Conservation (phyloP, 2,888 invertebrate species). For the Macropis europaea region DNA sequence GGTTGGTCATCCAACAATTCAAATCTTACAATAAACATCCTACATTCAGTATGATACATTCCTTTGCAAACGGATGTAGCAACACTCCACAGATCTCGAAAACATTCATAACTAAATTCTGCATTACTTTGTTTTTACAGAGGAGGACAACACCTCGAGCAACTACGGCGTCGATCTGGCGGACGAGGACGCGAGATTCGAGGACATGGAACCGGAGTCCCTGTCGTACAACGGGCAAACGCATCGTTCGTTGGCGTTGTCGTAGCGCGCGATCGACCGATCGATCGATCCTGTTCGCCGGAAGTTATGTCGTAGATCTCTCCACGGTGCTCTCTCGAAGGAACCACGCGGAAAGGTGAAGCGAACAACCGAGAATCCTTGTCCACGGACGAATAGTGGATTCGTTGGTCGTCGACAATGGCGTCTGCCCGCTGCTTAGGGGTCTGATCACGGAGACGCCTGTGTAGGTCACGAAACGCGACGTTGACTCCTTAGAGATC, state of each 20-base stretch:
- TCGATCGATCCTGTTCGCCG: slow-evolving; percentile 24
- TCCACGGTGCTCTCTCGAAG: slow-evolving; percentile 3
- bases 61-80: too few relatives aligned
- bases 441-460: background rate
- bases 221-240: slow-evolving; percentile 65
- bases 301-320: slow-evolving; percentile 28
- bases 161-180: slow-evolving; percentile 74
- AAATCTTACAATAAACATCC: too few relatives aligned
- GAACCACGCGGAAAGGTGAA: background rate
- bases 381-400: background rate
- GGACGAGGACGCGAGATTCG: slow-evolving; percentile 68
- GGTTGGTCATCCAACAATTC: too few relatives aligned
- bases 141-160: slow-evolving; percentile 74
- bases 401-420: too few relatives aligned
- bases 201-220: slow-evolving; percentile 45
- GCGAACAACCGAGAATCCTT: background rate
- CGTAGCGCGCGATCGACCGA: slow-evolving; percentile 56
- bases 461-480: too few relatives aligned
- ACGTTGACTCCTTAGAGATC: background rate
- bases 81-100: too few relatives aligned
- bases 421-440: background rate
- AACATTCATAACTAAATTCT: too few relatives aligned
- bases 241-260: slow-evolving; percentile 68
- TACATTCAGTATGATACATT: too few relatives aligned
- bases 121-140: slow-evolving; percentile 56